These are phyloP conservation scores for Pipra filicauda DNA, from an alignment of 2,113 vertebrate species.

Conservation along the genomic window DNA sequence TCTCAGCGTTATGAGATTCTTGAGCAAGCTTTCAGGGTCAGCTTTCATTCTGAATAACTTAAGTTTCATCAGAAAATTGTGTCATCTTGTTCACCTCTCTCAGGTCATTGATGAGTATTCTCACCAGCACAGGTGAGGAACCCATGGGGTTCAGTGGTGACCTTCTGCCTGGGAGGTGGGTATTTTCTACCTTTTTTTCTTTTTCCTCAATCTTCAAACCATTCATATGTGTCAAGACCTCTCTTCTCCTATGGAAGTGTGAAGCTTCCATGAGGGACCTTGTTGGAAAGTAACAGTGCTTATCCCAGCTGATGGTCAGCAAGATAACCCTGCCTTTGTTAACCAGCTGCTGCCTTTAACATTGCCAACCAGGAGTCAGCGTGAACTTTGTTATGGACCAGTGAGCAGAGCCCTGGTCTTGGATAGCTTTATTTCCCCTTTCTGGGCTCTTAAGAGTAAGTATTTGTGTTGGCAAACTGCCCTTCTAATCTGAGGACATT, in stretches of 20 bases:
- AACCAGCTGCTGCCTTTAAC: not conserved
- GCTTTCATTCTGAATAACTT: not conserved
- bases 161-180: not conserved
- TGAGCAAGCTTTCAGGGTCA: not conserved
- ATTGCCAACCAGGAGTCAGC: not conserved
- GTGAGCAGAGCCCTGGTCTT: not conserved
- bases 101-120: not conserved
- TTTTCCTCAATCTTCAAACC: not conserved
- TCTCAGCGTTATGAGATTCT: not conserved
- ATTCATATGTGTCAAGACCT: not conserved
- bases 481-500: not conserved
- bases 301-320: not conserved
- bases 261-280: not conserved
- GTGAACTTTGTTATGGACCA: not conserved
- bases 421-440: not conserved
- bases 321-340: not conserved
- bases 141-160: not conserved
- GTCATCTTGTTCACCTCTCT: not conserved
- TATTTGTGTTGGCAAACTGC: slow-evolving; percentile 26
- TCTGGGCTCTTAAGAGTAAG: not conserved
- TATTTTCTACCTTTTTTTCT: not conserved
- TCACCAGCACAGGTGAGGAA: not conserved
- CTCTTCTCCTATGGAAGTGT: not conserved
- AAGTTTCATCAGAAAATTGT: not conserved
- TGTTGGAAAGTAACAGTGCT: not conserved